Evolutionary conservation across 2,113 vertebrate species (phyloP), one percentile per base, ranked within the genome.

Genomic region (Synchiropus splendidus): DNA sequence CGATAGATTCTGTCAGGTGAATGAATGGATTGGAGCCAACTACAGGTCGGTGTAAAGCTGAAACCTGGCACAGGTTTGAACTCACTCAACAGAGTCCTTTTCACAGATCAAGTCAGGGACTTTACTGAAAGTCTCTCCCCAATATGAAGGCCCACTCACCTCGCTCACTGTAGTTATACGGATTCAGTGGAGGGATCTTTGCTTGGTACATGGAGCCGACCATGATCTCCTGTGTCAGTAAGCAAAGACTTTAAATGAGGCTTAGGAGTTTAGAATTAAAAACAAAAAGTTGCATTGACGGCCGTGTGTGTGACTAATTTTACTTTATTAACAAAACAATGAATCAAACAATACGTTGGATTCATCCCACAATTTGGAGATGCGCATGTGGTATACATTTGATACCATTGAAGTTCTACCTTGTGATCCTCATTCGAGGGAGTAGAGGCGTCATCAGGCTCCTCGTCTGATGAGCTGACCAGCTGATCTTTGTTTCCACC

Each of bases 191-290:
- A 58, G 90, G 91, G 71, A 97, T 89, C 34, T 80, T 77, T 2
- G 91, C 93, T 64, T 97, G 93, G 72, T 90, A 94, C 81, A 90
- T 89, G 15, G 89, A 88, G 38, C 93, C 92, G 47, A 94, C 88
- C 90, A 95, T 93, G 72, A 94, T 96, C 51, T 94, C 91, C 94
- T 96, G 69, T 45, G 64, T 69, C 65, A 1, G 2, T 52, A 48
- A 52, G 15, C 21, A 48, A 6, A 46, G 6, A 49, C 9, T 18
- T 45, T 16, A 10, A 16, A 15, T 37, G 16, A 37, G 36, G 14
- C n/a, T 9, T 10, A 13, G 14, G 15, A 27, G 4, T 27, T 27
- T 27, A 5, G 21, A 27, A 27, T 27, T 27, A 27, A 27, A 5
- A 8, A 27, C n/a, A 27, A 27, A 27, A 27, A 27, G 21, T 27